A percentile compares a stretch with the other conserved stretches of the same genome.
phyloP scores from a whole-genome alignment of 2,797 vertebrate species.

The Corythornis leucogaster region DNA sequence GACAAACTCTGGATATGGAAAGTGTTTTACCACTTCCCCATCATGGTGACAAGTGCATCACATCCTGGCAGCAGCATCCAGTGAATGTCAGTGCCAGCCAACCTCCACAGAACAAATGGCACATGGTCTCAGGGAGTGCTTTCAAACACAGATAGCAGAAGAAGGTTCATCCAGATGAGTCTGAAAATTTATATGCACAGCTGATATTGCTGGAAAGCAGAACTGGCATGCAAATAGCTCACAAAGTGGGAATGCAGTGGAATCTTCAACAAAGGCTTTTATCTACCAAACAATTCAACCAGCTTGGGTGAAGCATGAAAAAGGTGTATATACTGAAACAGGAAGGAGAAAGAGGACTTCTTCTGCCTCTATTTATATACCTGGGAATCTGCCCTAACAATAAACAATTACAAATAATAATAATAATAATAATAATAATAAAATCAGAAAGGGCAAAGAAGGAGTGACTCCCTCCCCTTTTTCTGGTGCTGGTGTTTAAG shows the following conservation, averaged over 20 bases:
- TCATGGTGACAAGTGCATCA: not conserved
- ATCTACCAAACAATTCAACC: conserved; percentile 15
- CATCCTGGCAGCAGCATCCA: not conserved
- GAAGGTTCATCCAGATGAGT: conserved; percentile 38
- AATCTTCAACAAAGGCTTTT: conserved; percentile 54
- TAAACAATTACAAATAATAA: conserved; percentile 7
- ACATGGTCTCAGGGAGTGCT: conserved; percentile 14
- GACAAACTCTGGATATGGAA: not conserved
- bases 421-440: not conserved
- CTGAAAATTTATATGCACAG: conserved; percentile 58
- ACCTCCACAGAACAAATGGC: not conserved
- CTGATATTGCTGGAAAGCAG: conserved; percentile 66
- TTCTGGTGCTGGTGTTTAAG: conserved; percentile 4
- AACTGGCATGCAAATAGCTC: conserved; percentile 50
- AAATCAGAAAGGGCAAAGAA: not conserved
- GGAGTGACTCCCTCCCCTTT: not conserved
- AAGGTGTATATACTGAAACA: not conserved
- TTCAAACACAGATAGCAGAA: conserved; percentile 39
- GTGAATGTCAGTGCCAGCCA: not conserved
- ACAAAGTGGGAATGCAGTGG: not conserved
- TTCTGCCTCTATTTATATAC: conserved; percentile 13
- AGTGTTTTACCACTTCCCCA: not conserved
- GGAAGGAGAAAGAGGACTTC: not conserved
- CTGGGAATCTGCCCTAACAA: not conserved
- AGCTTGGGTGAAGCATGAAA: not conserved